Evolutionary conservation across 2,888 invertebrate species (phyloP).

Genomic region (Abrostola tripartita): DNA sequence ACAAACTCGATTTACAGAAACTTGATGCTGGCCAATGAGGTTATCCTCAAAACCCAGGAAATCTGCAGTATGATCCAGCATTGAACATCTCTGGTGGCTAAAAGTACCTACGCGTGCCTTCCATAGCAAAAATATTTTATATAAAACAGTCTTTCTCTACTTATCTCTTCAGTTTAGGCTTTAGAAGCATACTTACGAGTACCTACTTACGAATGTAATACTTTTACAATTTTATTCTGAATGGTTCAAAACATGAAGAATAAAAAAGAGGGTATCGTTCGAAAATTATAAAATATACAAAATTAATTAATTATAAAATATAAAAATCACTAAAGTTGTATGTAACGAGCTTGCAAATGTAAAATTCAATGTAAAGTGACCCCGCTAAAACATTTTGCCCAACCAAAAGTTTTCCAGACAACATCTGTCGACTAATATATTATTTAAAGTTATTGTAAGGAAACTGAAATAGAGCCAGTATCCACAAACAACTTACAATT

Average conservation of each 20-base stretch:
- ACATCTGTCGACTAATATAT: conserved; percentile 25
- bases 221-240: no score
- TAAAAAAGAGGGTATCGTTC: no score
- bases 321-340: background rate
- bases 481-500: conserved; percentile 14
- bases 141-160: no score
- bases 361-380: conserved; percentile 7
- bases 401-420: conserved; percentile 24
- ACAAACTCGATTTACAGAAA: no score
- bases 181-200: no score
- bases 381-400: conserved; percentile 14
- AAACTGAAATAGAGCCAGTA: conserved; percentile 17
- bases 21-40: background rate
- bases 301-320: no score
- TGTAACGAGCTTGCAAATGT: background rate
- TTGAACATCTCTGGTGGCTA: background rate
- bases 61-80: background rate
- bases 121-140: background rate
- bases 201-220: no score
- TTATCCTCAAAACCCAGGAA: background rate
- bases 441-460: conserved; percentile 36
- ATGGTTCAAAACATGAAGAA: no score
- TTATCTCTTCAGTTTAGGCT: no score
- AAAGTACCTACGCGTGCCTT: background rate
- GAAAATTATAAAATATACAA: no score